Evolutionary conservation across 2,888 invertebrate species (phyloP).

Genomic region (Papilio protenor): DNA sequence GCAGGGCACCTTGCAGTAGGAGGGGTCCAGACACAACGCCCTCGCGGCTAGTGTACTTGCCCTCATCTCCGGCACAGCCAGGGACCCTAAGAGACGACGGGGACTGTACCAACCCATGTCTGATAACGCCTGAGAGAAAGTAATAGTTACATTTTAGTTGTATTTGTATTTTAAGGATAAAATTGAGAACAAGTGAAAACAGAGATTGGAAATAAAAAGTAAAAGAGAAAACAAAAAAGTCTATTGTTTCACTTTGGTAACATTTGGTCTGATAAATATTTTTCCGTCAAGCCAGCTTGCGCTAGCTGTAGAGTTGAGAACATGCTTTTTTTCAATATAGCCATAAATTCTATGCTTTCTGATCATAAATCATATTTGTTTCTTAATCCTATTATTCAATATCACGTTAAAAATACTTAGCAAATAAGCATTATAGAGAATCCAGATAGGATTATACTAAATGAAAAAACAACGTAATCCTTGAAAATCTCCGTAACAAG

Average conservation of each 20-base stretch:
- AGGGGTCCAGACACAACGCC: conserved; percentile 71
- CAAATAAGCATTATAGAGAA: background rate
- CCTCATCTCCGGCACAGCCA: conserved; percentile 78
- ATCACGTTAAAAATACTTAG: background rate
- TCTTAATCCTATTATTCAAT: background rate
- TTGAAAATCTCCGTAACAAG: conserved; percentile 9
- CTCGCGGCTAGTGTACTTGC: conserved; percentile 76
- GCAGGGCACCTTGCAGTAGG: conserved; percentile 74
- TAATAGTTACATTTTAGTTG: background rate
- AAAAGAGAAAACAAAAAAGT: conserved; percentile 1
- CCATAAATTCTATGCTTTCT: no score
- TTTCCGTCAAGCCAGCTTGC: background rate
- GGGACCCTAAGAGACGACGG: conserved; percentile 70
- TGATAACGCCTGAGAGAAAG: conserved; percentile 66
- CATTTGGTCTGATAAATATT: background rate
- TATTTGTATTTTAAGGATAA: background rate
- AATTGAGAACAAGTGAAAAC: background rate
- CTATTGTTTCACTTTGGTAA: background rate
- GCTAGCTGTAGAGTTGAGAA: no score
- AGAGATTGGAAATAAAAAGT: background rate
- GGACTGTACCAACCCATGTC: conserved; percentile 78
- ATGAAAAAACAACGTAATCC: conserved; percentile 10
- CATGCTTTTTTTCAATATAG: no score
- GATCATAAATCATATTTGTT: background rate
- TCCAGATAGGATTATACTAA: background rate